phyloP scores from a whole-genome alignment of 2,888 invertebrate species.

The Spilarctia lutea region DNA sequence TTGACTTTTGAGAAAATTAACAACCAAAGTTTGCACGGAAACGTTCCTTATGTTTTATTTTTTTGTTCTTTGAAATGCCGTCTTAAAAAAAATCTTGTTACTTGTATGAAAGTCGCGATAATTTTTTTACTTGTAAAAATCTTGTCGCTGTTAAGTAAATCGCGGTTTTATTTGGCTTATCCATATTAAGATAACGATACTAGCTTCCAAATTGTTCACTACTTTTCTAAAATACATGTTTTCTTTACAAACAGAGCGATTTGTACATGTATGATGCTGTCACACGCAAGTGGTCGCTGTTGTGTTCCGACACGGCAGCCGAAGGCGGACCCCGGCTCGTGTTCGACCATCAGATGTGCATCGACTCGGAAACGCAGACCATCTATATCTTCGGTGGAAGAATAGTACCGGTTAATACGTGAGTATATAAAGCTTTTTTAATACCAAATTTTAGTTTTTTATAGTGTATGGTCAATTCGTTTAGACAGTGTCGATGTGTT shows the following conservation, averaged over 20 bases:
- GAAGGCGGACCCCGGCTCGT: conserved; percentile 94
- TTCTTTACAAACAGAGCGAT: conserved; percentile 88
- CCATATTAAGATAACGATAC: not conserved
- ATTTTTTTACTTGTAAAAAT: too few species aligned
- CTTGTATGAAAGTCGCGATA: too few species aligned
- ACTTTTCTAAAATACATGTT: not conserved
- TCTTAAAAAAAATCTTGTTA: not conserved
- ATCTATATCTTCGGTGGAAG: conserved; percentile 96
- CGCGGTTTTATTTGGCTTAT: not conserved
- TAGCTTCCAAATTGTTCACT: not conserved
- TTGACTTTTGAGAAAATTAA: too few species aligned
- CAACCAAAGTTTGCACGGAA: too few species aligned
- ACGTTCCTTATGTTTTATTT: too few species aligned
- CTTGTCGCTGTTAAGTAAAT: too few species aligned
- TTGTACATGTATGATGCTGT: conserved; percentile 93
- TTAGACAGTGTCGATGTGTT: too few species aligned
- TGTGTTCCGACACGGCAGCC: conserved; percentile 92
- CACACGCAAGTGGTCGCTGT: conserved; percentile 90
- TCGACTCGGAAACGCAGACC: conserved; percentile 92
- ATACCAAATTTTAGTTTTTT: too few species aligned
- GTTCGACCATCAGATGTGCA: conserved; percentile 97
- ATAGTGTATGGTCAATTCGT: too few species aligned
- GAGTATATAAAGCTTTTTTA: too few species aligned
- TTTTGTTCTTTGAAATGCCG: too few species aligned
- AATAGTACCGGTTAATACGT: conserved; percentile 88